Evolutionary conservation across 2,888 invertebrate species (phyloP).

Genomic region (Scaptomyza parva): DNA sequence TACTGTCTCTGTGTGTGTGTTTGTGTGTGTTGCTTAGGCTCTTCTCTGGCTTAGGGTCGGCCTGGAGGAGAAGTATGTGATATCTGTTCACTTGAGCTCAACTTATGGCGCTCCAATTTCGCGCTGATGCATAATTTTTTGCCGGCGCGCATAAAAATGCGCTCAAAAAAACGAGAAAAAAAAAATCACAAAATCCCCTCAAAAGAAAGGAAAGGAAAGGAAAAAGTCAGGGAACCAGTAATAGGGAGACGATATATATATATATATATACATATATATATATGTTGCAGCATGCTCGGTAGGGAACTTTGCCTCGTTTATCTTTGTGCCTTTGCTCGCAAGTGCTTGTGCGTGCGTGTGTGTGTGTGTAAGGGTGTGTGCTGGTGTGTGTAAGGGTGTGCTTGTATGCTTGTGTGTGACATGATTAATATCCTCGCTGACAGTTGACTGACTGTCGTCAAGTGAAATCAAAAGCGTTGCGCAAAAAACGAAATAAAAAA

Average conservation of each 20-base stretch:
- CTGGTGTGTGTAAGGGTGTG: conserved; percentile 39
- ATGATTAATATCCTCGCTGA: conserved; percentile 83
- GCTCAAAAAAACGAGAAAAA: conserved; percentile 72
- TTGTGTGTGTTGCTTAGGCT: conserved; percentile 44
- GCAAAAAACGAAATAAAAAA: too few species aligned
- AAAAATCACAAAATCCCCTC: too few species aligned
- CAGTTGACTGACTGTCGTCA: conserved; percentile 79
- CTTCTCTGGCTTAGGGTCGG: background rate
- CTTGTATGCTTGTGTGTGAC: conserved; percentile 68
- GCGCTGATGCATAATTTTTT: conserved; percentile 78
- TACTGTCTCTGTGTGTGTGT: conserved; percentile 42
- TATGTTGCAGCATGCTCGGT: conserved; percentile 27
- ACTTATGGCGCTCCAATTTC: conserved; percentile 79
- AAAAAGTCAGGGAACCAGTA: conserved; percentile 34
- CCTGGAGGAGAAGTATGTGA: conserved; percentile 18
- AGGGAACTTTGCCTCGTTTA: conserved; percentile 53
- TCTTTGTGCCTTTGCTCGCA: conserved; percentile 40
- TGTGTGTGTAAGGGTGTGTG: conserved; percentile 34
- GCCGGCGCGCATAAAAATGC: conserved; percentile 72
- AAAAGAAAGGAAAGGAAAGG: too few species aligned
- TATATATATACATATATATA: conserved; percentile 10
- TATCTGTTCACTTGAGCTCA: conserved; percentile 63
- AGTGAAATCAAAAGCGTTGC: conserved; percentile 75
- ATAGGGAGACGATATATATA: too few species aligned
- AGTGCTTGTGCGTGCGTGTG: conserved; percentile 23